phyloP scores from a whole-genome alignment of 2,888 invertebrate genomes.

The Cetonia aurata region DNA sequence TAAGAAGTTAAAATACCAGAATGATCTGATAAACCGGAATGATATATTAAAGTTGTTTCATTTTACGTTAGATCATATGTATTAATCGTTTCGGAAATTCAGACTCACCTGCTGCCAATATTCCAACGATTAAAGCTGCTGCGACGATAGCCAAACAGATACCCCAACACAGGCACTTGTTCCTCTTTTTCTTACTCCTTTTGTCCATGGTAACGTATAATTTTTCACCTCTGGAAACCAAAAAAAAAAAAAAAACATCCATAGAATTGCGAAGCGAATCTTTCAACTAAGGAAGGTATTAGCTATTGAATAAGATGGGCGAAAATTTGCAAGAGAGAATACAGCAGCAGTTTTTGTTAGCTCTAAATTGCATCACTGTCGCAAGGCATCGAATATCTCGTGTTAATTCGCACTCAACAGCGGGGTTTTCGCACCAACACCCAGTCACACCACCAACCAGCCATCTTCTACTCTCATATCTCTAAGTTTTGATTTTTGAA shows the following conservation, averaged over 20 bases:
- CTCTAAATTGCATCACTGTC: conserved; percentile 21
- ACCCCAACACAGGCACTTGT: conserved; percentile 77
- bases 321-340: conserved; percentile 20
- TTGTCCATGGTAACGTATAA: conserved; percentile 86
- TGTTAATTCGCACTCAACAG: conserved; percentile 47
- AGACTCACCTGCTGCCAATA: conserved; percentile 79
- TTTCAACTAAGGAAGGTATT: no score
- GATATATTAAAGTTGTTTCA: no score
- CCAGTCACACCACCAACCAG: conserved; percentile 59
- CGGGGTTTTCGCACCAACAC: conserved; percentile 57
- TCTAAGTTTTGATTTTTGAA: conserved; percentile 30
- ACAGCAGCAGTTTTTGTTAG: conserved; percentile 38
- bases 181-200: conserved; percentile 76
- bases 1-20: no score
- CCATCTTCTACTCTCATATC: conserved; percentile 22
- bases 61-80: no score
- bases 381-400: conserved; percentile 27
- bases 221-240: conserved; percentile 81
- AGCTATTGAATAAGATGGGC: no score
- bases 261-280: no score
- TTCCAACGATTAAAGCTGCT: conserved; percentile 77
- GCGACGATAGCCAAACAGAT: conserved; percentile 75
- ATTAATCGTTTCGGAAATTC: no score
- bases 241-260: not conserved
- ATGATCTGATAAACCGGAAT: no score